Conservation (phyloP, 1,140 invertebrate genomes). For the Apis dorsata region DNA sequence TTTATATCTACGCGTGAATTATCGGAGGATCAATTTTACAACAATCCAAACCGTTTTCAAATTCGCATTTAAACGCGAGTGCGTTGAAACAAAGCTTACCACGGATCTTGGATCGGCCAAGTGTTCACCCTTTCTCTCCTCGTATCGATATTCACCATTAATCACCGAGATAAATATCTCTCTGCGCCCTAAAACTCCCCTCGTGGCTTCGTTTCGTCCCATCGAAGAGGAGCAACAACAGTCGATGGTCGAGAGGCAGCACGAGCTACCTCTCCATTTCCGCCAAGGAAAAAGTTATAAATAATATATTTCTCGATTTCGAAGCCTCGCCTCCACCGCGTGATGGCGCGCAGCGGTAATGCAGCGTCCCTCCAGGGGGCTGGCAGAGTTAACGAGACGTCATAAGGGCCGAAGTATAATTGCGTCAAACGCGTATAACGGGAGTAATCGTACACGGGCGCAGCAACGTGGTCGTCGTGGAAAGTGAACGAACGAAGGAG, state of each 20-base stretch:
- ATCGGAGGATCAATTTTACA: too few relatives aligned
- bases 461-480: conserved; percentile 43
- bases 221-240: too few relatives aligned
- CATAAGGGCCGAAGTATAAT: conserved; percentile 69
- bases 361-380: conserved; percentile 42
- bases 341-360: conserved; percentile 47
- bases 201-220: neutral
- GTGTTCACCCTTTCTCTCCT: too few relatives aligned
- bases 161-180: conserved; percentile 7
- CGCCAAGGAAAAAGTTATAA: conserved; percentile 22
- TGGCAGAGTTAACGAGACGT: conserved; percentile 67
- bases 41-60: too few relatives aligned
- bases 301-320: conserved; percentile 49
- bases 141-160: conserved; percentile 14
- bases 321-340: conserved; percentile 27
- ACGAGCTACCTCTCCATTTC: neutral
- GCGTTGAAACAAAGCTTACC: neutral
- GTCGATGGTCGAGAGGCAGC: too few relatives aligned
- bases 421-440: conserved; percentile 71
- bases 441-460: conserved; percentile 63
- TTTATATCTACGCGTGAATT: too few relatives aligned
- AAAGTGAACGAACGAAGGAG: conserved; percentile 26
- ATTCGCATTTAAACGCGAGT: neutral
- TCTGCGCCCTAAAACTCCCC: neutral
- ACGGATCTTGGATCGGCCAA: neutral